Conservation (phyloP, 2,797 vertebrate species). For the Heterohyrax brucei region DNA sequence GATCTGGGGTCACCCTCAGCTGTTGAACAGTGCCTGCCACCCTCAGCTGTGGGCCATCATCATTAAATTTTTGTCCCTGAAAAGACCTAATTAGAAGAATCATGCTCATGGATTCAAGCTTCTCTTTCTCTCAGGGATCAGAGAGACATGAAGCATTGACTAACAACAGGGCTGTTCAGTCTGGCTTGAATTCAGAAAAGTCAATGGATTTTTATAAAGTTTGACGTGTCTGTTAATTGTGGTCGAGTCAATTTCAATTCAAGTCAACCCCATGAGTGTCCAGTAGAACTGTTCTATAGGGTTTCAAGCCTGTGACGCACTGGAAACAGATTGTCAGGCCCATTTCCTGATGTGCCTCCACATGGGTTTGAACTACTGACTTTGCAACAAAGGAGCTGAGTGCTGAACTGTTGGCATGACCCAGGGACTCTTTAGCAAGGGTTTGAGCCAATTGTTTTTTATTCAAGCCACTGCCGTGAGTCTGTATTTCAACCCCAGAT, state of each 20-base stretch:
- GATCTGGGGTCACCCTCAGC: neutral
- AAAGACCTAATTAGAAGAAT: neutral
- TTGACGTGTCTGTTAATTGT: rapidly evolving
- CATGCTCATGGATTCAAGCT: rapidly evolving
- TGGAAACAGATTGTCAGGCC: too few relatives aligned
- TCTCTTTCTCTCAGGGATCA: neutral
- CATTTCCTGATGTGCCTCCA: neutral
- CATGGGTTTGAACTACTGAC: neutral
- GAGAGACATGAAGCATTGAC: rapidly evolving
- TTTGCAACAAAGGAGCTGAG: too few relatives aligned
- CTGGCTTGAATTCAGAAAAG: rapidly evolving
- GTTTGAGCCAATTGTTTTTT: too few relatives aligned
- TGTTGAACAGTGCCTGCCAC: neutral
- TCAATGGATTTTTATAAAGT: rapidly evolving
- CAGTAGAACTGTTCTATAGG: too few relatives aligned
- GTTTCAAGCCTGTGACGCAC: too few relatives aligned
- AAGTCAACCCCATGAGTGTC: too few relatives aligned
- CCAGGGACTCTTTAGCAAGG: too few relatives aligned
- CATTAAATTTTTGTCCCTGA: rapidly evolving
- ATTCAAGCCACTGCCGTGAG: too few relatives aligned
- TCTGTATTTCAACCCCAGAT: too few relatives aligned
- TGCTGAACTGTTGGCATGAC: too few relatives aligned
- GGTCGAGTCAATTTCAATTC: too few relatives aligned
- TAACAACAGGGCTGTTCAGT: rapidly evolving
- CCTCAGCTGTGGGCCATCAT: rapidly evolving